Percentiles rank a stretch among this genome's conserved stretches.
phyloP scores from a whole-genome alignment of 2,888 invertebrate genomes.

The Cantharis rufa region DNA sequence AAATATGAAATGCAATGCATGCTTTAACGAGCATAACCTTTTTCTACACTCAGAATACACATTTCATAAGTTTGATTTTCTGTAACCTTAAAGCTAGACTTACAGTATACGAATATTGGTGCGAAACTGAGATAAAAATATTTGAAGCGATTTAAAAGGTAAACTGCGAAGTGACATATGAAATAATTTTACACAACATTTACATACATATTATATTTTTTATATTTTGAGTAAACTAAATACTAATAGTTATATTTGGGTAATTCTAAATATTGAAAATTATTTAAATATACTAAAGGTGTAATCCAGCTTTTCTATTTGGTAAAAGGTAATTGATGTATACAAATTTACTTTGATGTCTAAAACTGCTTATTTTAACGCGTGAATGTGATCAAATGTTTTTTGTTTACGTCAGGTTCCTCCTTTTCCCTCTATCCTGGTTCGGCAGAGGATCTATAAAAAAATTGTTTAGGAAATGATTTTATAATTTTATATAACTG shows the following conservation, averaged over 20 bases:
- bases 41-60: not conserved
- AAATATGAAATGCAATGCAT: not conserved
- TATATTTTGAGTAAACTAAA: not conserved
- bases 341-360: conserved; percentile 37
- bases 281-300: conserved; percentile 3
- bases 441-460: not conserved
- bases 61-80: not conserved
- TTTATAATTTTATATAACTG: not conserved
- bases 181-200: not conserved
- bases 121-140: not conserved
- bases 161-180: not conserved
- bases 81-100: not conserved
- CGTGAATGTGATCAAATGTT: conserved; percentile 27
- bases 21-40: not conserved
- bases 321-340: conserved; percentile 36
- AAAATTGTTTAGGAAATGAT: not conserved
- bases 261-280: not conserved
- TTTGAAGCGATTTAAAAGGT: not conserved
- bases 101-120: not conserved
- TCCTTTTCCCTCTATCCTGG: not conserved
- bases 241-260: not conserved
- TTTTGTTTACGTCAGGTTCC: not conserved
- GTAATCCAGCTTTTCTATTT: conserved; percentile 23
- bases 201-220: no score
- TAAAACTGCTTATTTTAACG: conserved; percentile 29